Evolutionary conservation across 1,140 invertebrate genomes (phyloP).

Genomic region (Trichonephila inaurata): DNA sequence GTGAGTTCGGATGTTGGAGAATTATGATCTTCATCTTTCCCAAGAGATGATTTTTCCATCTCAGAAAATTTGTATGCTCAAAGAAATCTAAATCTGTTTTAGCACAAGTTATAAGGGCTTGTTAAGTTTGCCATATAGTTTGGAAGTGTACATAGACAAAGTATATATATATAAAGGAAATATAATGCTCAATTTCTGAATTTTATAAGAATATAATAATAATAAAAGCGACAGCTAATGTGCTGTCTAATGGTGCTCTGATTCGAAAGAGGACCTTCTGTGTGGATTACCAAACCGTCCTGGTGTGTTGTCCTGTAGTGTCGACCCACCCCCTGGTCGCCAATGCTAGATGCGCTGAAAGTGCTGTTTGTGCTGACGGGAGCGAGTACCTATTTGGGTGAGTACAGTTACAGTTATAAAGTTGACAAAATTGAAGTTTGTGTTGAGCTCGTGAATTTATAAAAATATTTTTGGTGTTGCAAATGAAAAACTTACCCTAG

Average conservation of each 20-base stretch:
- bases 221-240: background rate
- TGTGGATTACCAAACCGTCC: background rate
- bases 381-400: constrained; percentile 94
- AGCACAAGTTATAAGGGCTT: background rate
- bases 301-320: background rate
- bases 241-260: background rate
- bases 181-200: constrained; percentile 7
- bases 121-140: background rate
- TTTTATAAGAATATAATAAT: no score
- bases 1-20: background rate
- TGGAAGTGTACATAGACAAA: constrained; percentile 8
- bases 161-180: no score
- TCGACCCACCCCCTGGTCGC: constrained; percentile 64
- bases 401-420: constrained; percentile 77
- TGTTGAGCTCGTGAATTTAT: no score
- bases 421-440: no score
- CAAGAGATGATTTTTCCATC: constrained; percentile 46
- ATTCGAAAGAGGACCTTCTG: background rate
- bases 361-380: constrained; percentile 92
- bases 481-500: no score
- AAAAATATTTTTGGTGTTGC: no score
- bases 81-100: no score
- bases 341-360: constrained; percentile 93
- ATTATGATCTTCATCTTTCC: constrained; percentile 67
- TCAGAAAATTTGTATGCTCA: background rate